Evolutionary conservation across 1,140 invertebrate species (phyloP).

Genomic region (Paralvinella palmiformis): DNA sequence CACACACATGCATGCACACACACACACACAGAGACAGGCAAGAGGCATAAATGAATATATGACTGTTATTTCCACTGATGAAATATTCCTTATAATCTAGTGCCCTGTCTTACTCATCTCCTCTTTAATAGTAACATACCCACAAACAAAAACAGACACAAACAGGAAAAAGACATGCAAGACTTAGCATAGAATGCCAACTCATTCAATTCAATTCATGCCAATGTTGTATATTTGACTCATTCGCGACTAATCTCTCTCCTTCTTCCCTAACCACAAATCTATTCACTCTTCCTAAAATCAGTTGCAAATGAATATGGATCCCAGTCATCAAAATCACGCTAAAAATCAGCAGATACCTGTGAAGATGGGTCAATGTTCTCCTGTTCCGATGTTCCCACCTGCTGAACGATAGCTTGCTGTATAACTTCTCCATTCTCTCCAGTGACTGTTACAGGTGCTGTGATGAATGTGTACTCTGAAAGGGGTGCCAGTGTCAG

Average conservation of each 20-base stretch:
- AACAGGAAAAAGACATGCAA: too few species aligned
- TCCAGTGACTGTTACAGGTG: constrained; percentile 4
- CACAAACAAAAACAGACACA: too few species aligned
- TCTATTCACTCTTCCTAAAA: neutral
- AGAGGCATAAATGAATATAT: neutral
- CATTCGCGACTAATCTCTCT: neutral
- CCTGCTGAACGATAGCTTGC: constrained; percentile 11
- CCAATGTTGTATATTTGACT: neutral
- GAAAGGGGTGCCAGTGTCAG: neutral
- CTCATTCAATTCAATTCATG: neutral
- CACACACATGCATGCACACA: too few species aligned
- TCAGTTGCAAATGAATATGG: neutral
- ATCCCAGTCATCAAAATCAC: neutral
- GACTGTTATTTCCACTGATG: neutral
- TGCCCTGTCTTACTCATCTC: neutral
- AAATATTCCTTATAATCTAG: neutral
- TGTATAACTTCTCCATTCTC: constrained; percentile 9
- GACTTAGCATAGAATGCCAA: neutral
- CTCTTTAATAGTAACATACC: neutral
- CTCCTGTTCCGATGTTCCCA: constrained; percentile 5
- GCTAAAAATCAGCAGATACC: neutral
- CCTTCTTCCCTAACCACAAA: neutral
- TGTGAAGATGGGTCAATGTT: constrained; percentile 12
- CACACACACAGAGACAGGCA: neutral
- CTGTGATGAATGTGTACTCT: constrained; percentile 7